Evolutionary conservation across 1,140 invertebrate species (phyloP).

Genomic region (Lerema accius): DNA sequence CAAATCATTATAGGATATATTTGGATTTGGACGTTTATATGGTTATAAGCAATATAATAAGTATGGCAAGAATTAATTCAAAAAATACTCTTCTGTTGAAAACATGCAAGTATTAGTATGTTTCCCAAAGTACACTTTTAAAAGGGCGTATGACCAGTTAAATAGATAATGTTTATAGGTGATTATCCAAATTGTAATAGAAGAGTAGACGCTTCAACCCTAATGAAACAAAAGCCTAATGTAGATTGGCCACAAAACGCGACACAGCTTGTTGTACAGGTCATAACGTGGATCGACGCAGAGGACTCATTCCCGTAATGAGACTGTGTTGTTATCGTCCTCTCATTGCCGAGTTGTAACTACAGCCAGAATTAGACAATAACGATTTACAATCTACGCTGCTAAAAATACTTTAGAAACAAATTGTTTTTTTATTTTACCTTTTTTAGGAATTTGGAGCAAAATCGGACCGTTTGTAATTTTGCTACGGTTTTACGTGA

Average conservation of each 20-base stretch:
- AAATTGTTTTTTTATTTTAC: too few relatives aligned
- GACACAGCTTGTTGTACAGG: conserved; percentile 7
- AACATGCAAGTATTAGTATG: too few relatives aligned
- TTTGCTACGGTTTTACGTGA: too few relatives aligned
- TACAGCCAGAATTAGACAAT: background rate
- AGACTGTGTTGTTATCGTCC: conserved; percentile 7
- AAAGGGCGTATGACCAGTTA: too few relatives aligned
- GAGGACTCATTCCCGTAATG: background rate
- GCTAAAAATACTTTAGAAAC: background rate
- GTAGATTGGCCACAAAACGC: conserved; percentile 13
- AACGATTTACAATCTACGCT: background rate
- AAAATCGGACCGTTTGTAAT: too few relatives aligned
- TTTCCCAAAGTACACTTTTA: too few relatives aligned
- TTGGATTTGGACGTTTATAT: too few relatives aligned
- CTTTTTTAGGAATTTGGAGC: background rate
- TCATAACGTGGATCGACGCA: conserved; percentile 1
- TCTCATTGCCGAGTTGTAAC: conserved; percentile 5
- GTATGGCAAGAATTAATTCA: too few relatives aligned
- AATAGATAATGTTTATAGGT: background rate
- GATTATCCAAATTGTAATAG: background rate
- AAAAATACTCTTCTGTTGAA: too few relatives aligned
- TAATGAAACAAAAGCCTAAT: conserved; percentile 13
- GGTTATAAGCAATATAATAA: too few relatives aligned
- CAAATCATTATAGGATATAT: too few relatives aligned
- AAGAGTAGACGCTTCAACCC: background rate